Conservation (phyloP, 2,888 invertebrate species). For the Unio delphinus region DNA sequence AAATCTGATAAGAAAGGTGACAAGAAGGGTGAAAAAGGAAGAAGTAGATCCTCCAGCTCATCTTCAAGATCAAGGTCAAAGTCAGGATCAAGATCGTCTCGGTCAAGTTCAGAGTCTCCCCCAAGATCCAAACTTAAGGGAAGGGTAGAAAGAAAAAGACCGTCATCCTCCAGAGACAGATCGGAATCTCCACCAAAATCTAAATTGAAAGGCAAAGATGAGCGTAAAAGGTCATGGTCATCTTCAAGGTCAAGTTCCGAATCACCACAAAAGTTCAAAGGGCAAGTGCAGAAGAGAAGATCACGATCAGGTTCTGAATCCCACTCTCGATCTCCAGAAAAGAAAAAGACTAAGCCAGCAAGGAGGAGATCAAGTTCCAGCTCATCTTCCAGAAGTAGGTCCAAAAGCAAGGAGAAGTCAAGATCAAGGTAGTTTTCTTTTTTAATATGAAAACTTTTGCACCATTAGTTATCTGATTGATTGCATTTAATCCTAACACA, state of each 20-base stretch:
- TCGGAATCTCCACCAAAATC: not conserved
- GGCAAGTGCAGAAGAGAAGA: conserved; percentile 1
- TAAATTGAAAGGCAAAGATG: not conserved
- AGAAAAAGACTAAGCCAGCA: not conserved
- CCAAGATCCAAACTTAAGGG: too few species aligned
- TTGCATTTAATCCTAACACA: too few species aligned
- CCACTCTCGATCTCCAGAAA: conserved; percentile 6
- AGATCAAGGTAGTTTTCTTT: conserved; percentile 21
- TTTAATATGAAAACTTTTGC: too few species aligned
- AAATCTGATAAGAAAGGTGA: not conserved
- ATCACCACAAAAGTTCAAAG: conserved; percentile 14
- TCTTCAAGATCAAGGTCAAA: too few species aligned
- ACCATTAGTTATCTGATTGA: too few species aligned
- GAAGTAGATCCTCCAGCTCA: not conserved
- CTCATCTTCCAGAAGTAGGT: not conserved
- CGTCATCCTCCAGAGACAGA: conserved; percentile 3
- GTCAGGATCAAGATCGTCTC: too few species aligned
- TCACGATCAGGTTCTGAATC: conserved; percentile 1
- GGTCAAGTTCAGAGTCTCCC: too few species aligned
- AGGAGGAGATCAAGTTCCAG: not conserved
- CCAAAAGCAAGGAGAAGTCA: conserved; percentile 1
- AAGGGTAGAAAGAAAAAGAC: not conserved
- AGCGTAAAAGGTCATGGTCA: not conserved
- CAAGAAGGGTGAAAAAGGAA: conserved; percentile 1
- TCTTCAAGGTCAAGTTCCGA: not conserved